Evolutionary conservation across 2,113 vertebrate species (phyloP), one percentile per base, ranked within the genome.

Genomic region (Callipepla californica): DNA sequence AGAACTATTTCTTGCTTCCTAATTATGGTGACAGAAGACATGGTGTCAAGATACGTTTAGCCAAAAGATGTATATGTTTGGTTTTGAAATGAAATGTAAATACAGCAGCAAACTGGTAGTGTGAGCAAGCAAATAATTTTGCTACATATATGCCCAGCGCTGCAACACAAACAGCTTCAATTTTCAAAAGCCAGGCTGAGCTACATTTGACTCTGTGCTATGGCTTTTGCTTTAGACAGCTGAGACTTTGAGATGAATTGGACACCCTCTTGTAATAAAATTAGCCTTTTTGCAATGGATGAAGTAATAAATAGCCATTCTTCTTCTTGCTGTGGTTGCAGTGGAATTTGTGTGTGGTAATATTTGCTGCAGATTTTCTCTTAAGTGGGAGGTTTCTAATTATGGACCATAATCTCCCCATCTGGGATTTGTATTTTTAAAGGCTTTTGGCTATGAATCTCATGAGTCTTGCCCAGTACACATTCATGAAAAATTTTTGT

Each of bases 361-460:
- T 66, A 50, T 61, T 67, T 85, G 51, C 47, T 93, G 66, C 62
- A 80, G 65, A 77, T 82, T 94, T 61, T 80, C 76, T 53, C 53
- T 53, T 81, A 65, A 88, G 42, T 3, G 2, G 84, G 80, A 91
- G 66, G 47, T 69, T 93, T 94, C 66, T 42, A 66, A 0, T 62
- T 81, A 81, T 79, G 74, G 84, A 68, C 53, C 6, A 5, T 67
- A 79, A 86, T 91, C 74, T 68, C 30, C 69, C 66, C 70, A 87
- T 96, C 78, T 89, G 92, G 91, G 80, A 70, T 95, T 80, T 91
- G 70, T 69, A 30, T 87, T 93, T 87, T 89, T 67, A 87, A 73
- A 6, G 36, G 62, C 4, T 89, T 93, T 89, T 95, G 70, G 78
- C 75, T 81, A 57, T 85, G 89, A 87, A 68, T 79, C 45, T 82